Base-by-base conservation (phyloP, 2,888 invertebrate species). In the Bruchidius siliquastri region DNA sequence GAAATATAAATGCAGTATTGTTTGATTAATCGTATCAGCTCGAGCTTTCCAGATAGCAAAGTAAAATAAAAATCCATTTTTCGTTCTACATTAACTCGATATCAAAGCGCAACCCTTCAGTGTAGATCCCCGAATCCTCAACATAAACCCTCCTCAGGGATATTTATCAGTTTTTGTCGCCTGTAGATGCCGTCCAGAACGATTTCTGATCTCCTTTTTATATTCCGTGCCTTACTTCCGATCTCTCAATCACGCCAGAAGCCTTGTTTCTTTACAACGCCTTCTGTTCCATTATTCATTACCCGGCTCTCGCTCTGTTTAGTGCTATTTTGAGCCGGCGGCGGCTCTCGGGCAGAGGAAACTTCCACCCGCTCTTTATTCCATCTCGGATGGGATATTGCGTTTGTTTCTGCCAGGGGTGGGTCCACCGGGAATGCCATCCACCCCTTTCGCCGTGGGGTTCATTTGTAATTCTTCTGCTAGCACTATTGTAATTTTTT, bases 171-270 rank as follows among this genome's bases (percentile, higher is more conserved):
- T 85, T 86, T 86, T 86, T 85, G 85, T 86, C 86, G 84, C 84
- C 83, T 77, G 80, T 49, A 49, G 49, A 49, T 13, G 49, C 49
- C 49, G 49, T 49, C 49, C 82, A 86, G 85, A 86, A 85, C 86
- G 86, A 86, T 86, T 86, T 85, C 85, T 86, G 86, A 86, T 86
- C 86, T 86, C 86, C 85, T 86, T 86, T 87, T 86, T 86, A 86
- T 86, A 86, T 87, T 86, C 86, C 82, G 83, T 81, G 82, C 86
- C 85, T 84, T 83, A 83, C 85, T 82, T 83, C 82, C 85, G 85
- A 86, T 86, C 86, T 86, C 86, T 86, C 86, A 86, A 86, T 86
- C 86, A 86, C 84, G 84, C 82, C 81, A 80, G 82, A 83, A 84
- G 85, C 84, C 84, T 86, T 86, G 86, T 86, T 86, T 86, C 86